Base-by-base conservation (phyloP, 2,113 vertebrate genomes). In the Cranoglanis bouderius region DNA sequence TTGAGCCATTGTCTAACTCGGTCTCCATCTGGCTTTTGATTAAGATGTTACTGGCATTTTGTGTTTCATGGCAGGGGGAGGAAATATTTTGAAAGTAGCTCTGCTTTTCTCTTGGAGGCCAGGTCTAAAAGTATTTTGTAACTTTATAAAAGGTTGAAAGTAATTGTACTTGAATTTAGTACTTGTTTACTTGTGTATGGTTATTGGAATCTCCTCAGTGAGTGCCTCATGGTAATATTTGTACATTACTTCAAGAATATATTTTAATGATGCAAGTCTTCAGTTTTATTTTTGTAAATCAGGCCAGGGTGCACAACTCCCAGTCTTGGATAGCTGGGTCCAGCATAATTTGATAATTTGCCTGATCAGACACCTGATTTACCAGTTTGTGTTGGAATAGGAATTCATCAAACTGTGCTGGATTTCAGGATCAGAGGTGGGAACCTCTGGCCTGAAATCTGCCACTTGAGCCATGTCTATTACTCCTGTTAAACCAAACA, bases 231-330 rank as follows among this genome's bases (percentile, higher is more conserved):
- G 19, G 83, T 81, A 35, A 51, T 51, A 84, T 88, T 87, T 83
- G 35, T 72, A 72, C 63, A 61, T 87, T 75, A 90, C 85, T 88
- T 65, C 46, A 70, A 84, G 63, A 88, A 59, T 53, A 40, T 85
- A 57, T 91, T 92, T 92, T 92, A 90, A 90, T 86, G 38, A 35
- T 87, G 24, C 51, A 81, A 67, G 82, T 59, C 18, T 89, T 87
- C 14, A 72, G 40, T 86, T 81, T 88, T 89, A 89, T 89, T 38
- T 87, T 21, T 90, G 16, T 65, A 53, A 49, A 84, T 10, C 35
- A 38, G 53, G 35, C 35, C 35, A 61, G 24, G 21, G 32, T 59
- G 35, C 32, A 14, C 3, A 57, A 55, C 7, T 24, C 7, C 7
- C 19, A 40, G 0, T 59, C 21, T 61, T 40, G 35, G 12, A 83